Evolutionary conservation across 1,140 invertebrate genomes (phyloP).

Genomic region (Mactra quadrangularis): DNA sequence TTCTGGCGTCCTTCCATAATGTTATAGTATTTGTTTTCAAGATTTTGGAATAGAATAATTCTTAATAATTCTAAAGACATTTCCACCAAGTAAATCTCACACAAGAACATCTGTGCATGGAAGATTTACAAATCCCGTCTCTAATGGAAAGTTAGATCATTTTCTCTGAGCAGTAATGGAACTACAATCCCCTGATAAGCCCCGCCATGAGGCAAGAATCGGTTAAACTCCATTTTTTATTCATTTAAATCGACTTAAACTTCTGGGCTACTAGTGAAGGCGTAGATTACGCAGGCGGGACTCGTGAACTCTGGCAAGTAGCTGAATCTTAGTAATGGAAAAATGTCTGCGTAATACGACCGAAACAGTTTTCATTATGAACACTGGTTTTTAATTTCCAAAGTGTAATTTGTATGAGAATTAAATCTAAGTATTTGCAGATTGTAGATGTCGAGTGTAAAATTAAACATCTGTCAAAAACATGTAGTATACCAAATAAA

Average conservation of each 20-base stretch:
- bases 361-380: too few relatives aligned
- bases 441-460: too few relatives aligned
- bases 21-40: constrained; percentile 32
- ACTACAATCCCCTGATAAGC: constrained; percentile 28
- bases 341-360: too few relatives aligned
- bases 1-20: constrained; percentile 25
- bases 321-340: too few relatives aligned
- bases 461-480: too few relatives aligned
- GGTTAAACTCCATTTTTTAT: constrained; percentile 24
- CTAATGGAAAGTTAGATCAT: constrained; percentile 4
- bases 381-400: too few relatives aligned
- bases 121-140: background rate
- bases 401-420: too few relatives aligned
- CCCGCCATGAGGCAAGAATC: background rate
- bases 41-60: background rate
- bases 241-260: background rate
- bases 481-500: too few relatives aligned
- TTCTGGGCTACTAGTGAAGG: too few relatives aligned
- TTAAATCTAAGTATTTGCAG: too few relatives aligned
- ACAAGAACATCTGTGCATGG: constrained; percentile 5
- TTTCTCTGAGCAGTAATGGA: constrained; percentile 5
- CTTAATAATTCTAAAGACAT: constrained; percentile 35
- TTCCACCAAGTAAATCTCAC: constrained; percentile 22
- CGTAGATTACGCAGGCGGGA: too few relatives aligned
- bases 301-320: too few relatives aligned